Evolutionary conservation across 2,113 vertebrate genomes (phyloP).

Genomic region (Boleophthalmus pectinirostris): DNA sequence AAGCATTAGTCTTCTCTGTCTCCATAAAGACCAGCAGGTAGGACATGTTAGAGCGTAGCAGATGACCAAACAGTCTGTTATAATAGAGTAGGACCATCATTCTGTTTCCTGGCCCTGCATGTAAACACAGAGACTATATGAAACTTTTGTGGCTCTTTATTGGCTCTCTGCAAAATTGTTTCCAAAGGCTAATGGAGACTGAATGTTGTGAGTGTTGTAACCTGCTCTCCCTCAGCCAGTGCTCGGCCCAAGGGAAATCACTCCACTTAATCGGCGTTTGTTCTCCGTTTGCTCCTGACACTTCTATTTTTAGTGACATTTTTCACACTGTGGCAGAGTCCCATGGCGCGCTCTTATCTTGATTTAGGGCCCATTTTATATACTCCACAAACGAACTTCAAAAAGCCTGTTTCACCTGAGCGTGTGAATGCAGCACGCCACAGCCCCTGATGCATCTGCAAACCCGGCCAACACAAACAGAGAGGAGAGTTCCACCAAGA

Average conservation of each 20-base stretch:
- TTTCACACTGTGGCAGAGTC: slow-evolving; percentile 32
- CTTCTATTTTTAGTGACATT: slow-evolving; percentile 32
- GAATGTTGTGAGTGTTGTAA: slow-evolving; percentile 4
- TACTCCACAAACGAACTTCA: slow-evolving; percentile 65
- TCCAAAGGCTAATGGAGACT: background rate
- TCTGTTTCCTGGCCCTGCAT: background rate
- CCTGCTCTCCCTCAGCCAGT: background rate
- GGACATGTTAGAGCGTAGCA: too few relatives aligned
- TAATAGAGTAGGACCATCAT: background rate
- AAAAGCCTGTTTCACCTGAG: slow-evolving; percentile 66
- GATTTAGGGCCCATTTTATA: slow-evolving; percentile 40
- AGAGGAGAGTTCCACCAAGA: slow-evolving; percentile 60
- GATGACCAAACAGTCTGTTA: too few relatives aligned
- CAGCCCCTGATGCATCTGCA: slow-evolving; percentile 69
- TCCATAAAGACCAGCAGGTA: too few relatives aligned
- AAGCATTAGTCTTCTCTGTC: too few relatives aligned
- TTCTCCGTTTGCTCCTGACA: slow-evolving; percentile 4
- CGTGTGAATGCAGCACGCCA: slow-evolving; percentile 65
- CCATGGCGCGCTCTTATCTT: slow-evolving; percentile 38
- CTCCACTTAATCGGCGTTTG: slow-evolving; percentile 17
- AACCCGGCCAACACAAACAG: slow-evolving; percentile 75
- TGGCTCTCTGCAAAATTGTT: background rate
- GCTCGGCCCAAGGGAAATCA: slow-evolving; percentile 27
- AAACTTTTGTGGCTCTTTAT: background rate
- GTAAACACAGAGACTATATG: background rate